Evolutionary conservation across 1,140 invertebrate genomes (phyloP), one percentile per base, ranked within the genome.

Genomic region (Melanaphis sacchari): DNA sequence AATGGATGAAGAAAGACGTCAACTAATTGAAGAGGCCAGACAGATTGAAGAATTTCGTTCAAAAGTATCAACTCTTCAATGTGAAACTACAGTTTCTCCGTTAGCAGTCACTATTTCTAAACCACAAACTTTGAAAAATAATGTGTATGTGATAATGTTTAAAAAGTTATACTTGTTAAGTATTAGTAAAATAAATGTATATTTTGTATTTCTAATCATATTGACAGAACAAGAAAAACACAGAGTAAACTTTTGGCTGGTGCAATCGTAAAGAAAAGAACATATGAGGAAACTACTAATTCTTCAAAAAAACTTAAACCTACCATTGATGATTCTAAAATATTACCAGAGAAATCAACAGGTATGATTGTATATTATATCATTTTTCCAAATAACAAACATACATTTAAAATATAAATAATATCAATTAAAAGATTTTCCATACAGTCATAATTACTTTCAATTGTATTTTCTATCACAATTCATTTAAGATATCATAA

Each of bases 1-100:
- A 96, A 96, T 98, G 59, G 97, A 97, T 93, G 97, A 97, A 66
- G 98, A 98, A 94, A 96, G 97, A 93, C 97, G 97, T 95, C 98
- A 98, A 93, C 96, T 96, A 94, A 95, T 97, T 59, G 98, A 98
- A 95, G 98, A 99, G 95, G 96, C 97, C 94, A 96, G 96, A 94
- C 97, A 98, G 95, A 96, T 99, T 94, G 96, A 96, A 94, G 98
- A 98, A 95, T 99, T 98, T 95, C 97, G 98, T 95, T 97, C 96
- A 94, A 95, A 95, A 66, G 97, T 98, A 21, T 97, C 97, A n/a
- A 97, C 96, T 93, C 95, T 98, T 18, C 97, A 98, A 93, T 97
- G 98, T 95, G 96, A 97, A 95, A 96, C 96, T 87, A 95, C 97
- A 84, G 97, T 91, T 43, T 93, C 76, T n/a, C 91, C 91, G 15